Base-by-base conservation (phyloP, 2,113 vertebrate species). In the Stegastes partitus region DNA sequence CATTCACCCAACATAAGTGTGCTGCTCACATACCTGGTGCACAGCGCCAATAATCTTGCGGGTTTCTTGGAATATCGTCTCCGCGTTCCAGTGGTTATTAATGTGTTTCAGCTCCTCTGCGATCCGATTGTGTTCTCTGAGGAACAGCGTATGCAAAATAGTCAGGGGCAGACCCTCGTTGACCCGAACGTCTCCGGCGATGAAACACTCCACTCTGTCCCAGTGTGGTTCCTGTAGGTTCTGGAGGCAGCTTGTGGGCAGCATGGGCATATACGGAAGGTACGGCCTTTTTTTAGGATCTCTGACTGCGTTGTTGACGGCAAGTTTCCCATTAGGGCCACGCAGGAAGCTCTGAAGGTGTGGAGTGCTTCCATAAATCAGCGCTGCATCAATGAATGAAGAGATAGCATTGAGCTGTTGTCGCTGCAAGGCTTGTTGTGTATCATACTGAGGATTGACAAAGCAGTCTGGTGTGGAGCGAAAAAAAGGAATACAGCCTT, bases 71-170 rank as follows among this genome's bases (percentile, higher is more conserved):
- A 97, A 99, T 18, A 93, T 26, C 0, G 81, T 93, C 79, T 96
- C 94, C 0, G 95, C 79, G 1, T 85, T 96, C 98, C 98, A 99
- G 89, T 98, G 97, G 8, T 49, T 0, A 0, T 99, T 99, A 23
- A 96, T 89, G n/a, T 11, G 65, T 50, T 84, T 93, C 70, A 99
- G 86, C 6, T 70, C 66, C 0, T 82, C 74, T 3, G 95, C 97
- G 63, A 99, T 81, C 11, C 96, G 95, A 81, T 99, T 99, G 92
- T 99, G 97, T 79, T 99, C 96, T 15, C 98, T 91, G 42, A 98
- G 84, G 97, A 97, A 99, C 58, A 99, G 84, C 0, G 95, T 98
- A 78, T 99, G 98, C 79, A 99, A 47, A 19, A 92, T 78, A 0
- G 93, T 66, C 73, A 99, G 92, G 3, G 95, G 91, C 0, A 95